Base-by-base conservation (phyloP, 2,113 vertebrate species). In the Etheostoma spectabile region DNA sequence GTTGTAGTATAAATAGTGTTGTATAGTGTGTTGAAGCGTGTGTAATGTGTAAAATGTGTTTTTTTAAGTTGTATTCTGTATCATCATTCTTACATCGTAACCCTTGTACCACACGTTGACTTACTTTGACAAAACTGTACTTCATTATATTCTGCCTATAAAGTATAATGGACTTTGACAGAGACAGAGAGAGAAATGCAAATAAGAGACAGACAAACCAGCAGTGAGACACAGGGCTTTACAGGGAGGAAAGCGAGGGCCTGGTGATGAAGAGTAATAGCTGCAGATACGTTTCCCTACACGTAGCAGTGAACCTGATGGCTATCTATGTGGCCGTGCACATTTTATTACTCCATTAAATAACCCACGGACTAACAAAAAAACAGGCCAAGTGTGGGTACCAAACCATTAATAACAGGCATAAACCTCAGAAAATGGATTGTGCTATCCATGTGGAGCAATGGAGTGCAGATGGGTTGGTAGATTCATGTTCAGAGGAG, bases 301-400 rank as follows among this genome's bases (percentile, higher is more conserved):
- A 82, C 46, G 6, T 74, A 70, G 78, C 70, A 73, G 55, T 55
- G 71, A 88, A 86, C 80, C 82, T 83, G 90, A 91, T 91, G 83
- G 88, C 86, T 89, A 90, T 93, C 89, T 91, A n/a, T 89, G 83
- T 83, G 87, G 83, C 84, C 12, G 55, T 70, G 64, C 62, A 77
- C 88, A 74, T 84, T 93, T 94, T 92, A 94, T 86, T 87, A 92
- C 79, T 72, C 78, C 88, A 91, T 94, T 92, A 94, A 93, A 93
- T 89, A 92, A 91, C 77, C 83, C 77, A 74, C 68, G 82, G 89
- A 88, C 86, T 87, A 90, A 88, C 85, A 81, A 56, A 89, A 85
- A 79, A 88, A 84, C 84, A 86, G 79, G 77, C 80, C 83, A 78
- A 83, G 82, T 79, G 89, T 74, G 86, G 72, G 68, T 73, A 80